These are phyloP conservation scores for Sylvicapra grimmia DNA, from an alignment of 2,113 vertebrate species.

Conservation along the genomic window DNA sequence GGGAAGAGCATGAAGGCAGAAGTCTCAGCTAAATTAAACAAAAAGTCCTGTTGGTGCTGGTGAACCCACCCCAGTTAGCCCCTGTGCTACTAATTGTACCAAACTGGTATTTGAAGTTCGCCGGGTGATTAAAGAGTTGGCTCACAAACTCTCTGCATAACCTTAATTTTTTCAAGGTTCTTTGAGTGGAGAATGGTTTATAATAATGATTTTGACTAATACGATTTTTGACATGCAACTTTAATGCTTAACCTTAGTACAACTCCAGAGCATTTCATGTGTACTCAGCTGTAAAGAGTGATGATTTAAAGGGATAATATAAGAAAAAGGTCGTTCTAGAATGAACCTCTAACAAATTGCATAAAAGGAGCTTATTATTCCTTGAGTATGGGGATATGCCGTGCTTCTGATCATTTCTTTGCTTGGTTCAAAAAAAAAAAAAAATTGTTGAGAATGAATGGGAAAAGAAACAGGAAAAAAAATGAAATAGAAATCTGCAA, in stretches of 20 bases:
- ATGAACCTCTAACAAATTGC: conserved; percentile 88
- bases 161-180: conserved; percentile 91
- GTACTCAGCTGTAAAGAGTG: conserved; percentile 88
- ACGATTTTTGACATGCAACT: conserved; percentile 89
- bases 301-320: conserved; percentile 90
- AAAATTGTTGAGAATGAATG: conserved; percentile 80
- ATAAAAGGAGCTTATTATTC: conserved; percentile 86
- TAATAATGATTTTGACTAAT: conserved; percentile 91
- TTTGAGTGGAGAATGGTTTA: conserved; percentile 87
- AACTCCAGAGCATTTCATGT: conserved; percentile 88
- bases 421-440: conserved; percentile 80
- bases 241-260: conserved; percentile 89
- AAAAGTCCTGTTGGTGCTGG: conserved; percentile 67
- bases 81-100: conserved; percentile 79
- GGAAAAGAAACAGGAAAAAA: conserved; percentile 79
- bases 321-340: conserved; percentile 88
- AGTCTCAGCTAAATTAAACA: conserved; percentile 78
- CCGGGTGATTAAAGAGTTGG: conserved; percentile 81
- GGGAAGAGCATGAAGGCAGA: conserved; percentile 59
- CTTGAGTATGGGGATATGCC: conserved; percentile 78
- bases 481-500: conserved; percentile 81
- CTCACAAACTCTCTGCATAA: conserved; percentile 84
- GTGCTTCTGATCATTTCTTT: conserved; percentile 83
- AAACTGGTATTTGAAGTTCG: conserved; percentile 76
- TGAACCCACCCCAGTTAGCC: conserved; percentile 73